These are phyloP conservation scores for Cavia porcellus DNA, from an alignment of 2,113 vertebrate species.

Conservation along the genomic window DNA sequence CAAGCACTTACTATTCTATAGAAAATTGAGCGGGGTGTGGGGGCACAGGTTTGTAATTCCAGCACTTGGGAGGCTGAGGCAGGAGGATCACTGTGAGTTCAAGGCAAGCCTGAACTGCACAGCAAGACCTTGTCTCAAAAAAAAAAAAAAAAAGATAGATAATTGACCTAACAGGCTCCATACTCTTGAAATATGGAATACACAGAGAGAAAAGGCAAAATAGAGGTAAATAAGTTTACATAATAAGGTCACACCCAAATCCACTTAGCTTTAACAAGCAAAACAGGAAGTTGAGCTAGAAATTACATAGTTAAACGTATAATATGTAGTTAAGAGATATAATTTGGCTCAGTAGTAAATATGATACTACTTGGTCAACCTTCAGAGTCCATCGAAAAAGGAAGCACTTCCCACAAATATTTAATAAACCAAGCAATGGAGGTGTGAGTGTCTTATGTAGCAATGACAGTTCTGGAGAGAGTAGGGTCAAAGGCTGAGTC, in stretches of 20 bases:
- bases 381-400: background rate
- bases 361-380: background rate
- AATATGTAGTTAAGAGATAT: background rate
- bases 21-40: background rate
- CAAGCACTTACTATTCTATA: background rate
- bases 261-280: background rate
- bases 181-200: background rate
- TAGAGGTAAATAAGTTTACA: background rate
- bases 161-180: background rate
- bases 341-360: background rate
- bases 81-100: no score
- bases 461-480: background rate
- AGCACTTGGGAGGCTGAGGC: no score
- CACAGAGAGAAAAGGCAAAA: background rate
- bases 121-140: no score
- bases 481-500: background rate
- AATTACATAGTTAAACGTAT: background rate
- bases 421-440: conserved; percentile 24
- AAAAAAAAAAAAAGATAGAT: no score
- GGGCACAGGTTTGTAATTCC: no score
- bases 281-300: background rate
- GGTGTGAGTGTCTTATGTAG: background rate
- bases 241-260: background rate
- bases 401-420: background rate
- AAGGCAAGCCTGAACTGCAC: no score